Conservation (phyloP, 2,113 vertebrate species). For the Eulacestoma nigropectus region DNA sequence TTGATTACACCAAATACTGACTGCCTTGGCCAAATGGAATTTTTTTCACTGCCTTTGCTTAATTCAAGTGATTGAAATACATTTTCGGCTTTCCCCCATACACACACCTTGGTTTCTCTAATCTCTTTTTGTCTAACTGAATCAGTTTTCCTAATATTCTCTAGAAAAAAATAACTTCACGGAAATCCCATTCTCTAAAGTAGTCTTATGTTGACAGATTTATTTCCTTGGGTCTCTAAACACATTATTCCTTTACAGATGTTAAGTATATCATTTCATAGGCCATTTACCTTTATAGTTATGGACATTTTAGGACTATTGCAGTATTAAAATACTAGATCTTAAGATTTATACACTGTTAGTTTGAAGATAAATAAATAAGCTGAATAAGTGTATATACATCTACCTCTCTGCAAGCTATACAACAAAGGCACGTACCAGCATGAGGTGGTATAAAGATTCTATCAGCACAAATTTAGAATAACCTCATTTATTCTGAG, state of each 20-base stretch:
- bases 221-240: slow-evolving; percentile 28
- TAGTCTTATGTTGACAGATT: slow-evolving; percentile 23
- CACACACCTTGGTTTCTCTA: neutral
- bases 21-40: neutral
- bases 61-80: slow-evolving; percentile 32
- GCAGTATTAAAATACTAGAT: slow-evolving; percentile 10
- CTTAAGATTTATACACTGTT: neutral
- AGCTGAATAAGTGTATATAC: neutral
- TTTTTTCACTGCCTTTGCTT: neutral
- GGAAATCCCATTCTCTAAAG: slow-evolving; percentile 15
- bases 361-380: slow-evolving; percentile 17
- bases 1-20: neutral
- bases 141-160: neutral
- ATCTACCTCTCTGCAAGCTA: neutral
- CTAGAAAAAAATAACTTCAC: neutral
- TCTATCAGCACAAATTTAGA: neutral
- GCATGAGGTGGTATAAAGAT: neutral
- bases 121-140: slow-evolving; percentile 12
- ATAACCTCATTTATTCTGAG: neutral
- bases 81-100: neutral
- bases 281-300: slow-evolving; percentile 52
- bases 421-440: neutral
- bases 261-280: slow-evolving; percentile 2
- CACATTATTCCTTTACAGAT: slow-evolving; percentile 22
- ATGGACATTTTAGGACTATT: slow-evolving; percentile 28